Percentiles rank a stretch among this genome's conserved stretches.
These are phyloP conservation scores for Listronotus oregonensis DNA, from an alignment of 1,140 invertebrate species.

Conservation along the genomic window DNA sequence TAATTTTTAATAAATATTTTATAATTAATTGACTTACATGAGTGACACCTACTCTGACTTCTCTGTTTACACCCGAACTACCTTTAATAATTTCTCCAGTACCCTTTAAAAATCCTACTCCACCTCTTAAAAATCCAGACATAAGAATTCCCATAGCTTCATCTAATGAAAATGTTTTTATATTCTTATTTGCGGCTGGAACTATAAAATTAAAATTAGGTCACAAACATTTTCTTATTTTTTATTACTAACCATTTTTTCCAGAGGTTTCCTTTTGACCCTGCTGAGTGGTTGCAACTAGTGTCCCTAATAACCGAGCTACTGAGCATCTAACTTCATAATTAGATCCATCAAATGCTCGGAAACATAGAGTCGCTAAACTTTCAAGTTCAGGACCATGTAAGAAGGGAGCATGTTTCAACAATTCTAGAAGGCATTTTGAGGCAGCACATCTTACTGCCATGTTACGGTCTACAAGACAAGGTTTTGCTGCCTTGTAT, in stretches of 20 bases:
- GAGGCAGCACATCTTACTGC: constrained; percentile 86
- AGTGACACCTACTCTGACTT: constrained; percentile 94
- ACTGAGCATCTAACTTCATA: constrained; percentile 93
- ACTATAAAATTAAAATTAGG: constrained; percentile 18
- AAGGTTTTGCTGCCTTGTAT: constrained; percentile 85
- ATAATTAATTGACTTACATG: constrained; percentile 68
- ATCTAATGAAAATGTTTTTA: constrained; percentile 78
- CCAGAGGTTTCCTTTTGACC: constrained; percentile 56
- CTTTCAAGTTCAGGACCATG: constrained; percentile 90
- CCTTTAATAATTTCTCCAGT: constrained; percentile 96
- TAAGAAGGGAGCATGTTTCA: constrained; percentile 86
- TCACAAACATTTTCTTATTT: no score
- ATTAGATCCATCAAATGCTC: constrained; percentile 91
- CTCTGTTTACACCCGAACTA: constrained; percentile 86
- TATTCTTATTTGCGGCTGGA: constrained; percentile 52
- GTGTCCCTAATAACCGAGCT: constrained; percentile 85
- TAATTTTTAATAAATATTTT: no score
- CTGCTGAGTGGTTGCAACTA: constrained; percentile 84
- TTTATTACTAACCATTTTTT: constrained; percentile 53
- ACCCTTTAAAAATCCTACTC: constrained; percentile 93
- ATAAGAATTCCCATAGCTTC: constrained; percentile 91
- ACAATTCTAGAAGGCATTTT: constrained; percentile 87
- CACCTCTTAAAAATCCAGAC: constrained; percentile 93
- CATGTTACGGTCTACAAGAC: constrained; percentile 88
- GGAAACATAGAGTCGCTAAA: constrained; percentile 85